Evolutionary conservation across 2,888 invertebrate species (phyloP).

Genomic region (Philhelius pedissequus): DNA sequence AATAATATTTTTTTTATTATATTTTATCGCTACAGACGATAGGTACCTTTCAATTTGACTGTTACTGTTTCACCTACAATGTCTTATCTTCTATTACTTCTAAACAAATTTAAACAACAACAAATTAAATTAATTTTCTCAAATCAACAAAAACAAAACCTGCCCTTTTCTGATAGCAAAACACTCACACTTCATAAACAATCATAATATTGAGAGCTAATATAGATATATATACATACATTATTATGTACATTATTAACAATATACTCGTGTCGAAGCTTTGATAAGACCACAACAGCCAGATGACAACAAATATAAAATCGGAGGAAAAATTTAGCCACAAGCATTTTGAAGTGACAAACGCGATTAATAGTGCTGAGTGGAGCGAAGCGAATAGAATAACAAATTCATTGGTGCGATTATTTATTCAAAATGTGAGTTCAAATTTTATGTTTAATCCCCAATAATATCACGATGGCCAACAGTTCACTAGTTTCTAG

Average conservation of each 20-base stretch:
- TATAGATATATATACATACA: not conserved
- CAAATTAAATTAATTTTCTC: constrained; percentile 15
- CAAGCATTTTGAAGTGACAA: constrained; percentile 29
- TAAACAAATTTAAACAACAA: constrained; percentile 7
- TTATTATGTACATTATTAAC: not conserved
- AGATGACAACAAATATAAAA: constrained; percentile 65
- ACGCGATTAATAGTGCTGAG: constrained; percentile 13
- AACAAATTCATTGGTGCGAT: not conserved
- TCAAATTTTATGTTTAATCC: not conserved
- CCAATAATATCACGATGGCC: not conserved
- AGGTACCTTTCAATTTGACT: constrained; percentile 26
- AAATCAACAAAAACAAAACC: not conserved
- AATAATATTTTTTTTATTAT: not conserved
- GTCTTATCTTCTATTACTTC: not conserved
- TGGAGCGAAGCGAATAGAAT: not conserved
- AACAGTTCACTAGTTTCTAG: not conserved
- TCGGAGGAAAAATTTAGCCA: constrained; percentile 18
- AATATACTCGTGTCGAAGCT: not conserved
- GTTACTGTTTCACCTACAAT: not conserved
- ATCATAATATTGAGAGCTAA: not conserved
- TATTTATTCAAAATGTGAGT: constrained; percentile 1
- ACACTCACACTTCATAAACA: not conserved
- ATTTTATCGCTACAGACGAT: not conserved
- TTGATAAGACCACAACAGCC: not conserved
- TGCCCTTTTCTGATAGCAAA: constrained; percentile 20